Evolutionary conservation across 2,888 invertebrate genomes (phyloP).

Genomic region (Gasteruption jaculator): DNA sequence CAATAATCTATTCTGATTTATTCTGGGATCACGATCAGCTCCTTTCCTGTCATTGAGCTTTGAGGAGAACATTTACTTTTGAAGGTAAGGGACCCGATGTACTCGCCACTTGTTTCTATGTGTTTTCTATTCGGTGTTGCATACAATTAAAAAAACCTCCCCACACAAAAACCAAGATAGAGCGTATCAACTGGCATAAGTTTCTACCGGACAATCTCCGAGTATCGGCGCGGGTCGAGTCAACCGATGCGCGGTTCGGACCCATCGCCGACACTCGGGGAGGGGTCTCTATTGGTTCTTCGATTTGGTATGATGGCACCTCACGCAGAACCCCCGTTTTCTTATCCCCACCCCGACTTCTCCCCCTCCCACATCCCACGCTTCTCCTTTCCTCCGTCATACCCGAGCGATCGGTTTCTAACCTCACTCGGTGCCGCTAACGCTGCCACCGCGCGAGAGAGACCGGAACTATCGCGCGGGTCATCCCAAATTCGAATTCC

Average conservation of each 20-base stretch:
- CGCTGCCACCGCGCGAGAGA: no score
- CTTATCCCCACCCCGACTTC: no score
- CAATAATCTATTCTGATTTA: constrained; percentile 53
- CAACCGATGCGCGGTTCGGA: not conserved
- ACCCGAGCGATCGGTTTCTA: no score
- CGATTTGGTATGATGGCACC: constrained; percentile 53
- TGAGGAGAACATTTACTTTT: constrained; percentile 54
- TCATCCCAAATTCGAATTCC: no score
- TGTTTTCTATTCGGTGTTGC: constrained; percentile 50
- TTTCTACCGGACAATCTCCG: constrained; percentile 40
- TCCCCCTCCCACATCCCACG: no score
- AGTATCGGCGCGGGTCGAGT: constrained; percentile 37
- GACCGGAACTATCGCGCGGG: no score
- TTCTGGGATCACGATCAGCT: constrained; percentile 54
- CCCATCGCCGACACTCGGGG: constrained; percentile 44
- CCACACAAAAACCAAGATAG: no score
- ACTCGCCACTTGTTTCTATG: constrained; percentile 52
- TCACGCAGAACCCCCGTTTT: no score
- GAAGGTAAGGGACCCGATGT: constrained; percentile 53
- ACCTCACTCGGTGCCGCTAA: no score
- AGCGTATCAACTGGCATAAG: constrained; percentile 42
- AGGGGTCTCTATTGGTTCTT: constrained; percentile 45
- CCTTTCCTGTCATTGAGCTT: constrained; percentile 54
- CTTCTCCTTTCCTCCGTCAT: no score
- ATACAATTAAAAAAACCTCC: constrained; percentile 46